phyloP scores from a whole-genome alignment of 2,888 invertebrate genomes.

The Nycteola revayana region DNA sequence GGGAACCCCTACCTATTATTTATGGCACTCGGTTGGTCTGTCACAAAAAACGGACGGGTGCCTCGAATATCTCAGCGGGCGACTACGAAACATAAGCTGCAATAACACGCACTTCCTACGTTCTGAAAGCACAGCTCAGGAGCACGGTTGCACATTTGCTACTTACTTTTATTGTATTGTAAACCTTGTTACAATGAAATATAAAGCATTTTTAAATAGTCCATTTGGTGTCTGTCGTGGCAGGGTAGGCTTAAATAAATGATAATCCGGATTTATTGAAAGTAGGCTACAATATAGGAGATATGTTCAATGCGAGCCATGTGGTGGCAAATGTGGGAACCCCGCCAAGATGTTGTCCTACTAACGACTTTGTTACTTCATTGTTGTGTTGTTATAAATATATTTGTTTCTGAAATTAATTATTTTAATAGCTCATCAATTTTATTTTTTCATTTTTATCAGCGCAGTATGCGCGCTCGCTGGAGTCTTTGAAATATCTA shows the following conservation, averaged over 20 bases:
- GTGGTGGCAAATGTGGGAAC: conserved; percentile 79
- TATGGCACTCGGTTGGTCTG: conserved; percentile 80
- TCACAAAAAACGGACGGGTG: conserved; percentile 81
- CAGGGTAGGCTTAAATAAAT: conserved; percentile 57
- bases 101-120: conserved; percentile 79
- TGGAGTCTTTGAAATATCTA: too few species aligned
- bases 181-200: conserved; percentile 48
- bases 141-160: conserved; percentile 51
- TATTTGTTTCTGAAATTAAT: conserved; percentile 41
- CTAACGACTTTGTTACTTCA: conserved; percentile 74
- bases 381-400: conserved; percentile 62
- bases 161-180: conserved; percentile 40
- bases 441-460: too few species aligned
- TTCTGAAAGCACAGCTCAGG: conserved; percentile 51
- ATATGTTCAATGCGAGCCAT: conserved; percentile 71
- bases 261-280: conserved; percentile 79
- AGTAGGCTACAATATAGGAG: conserved; percentile 58
- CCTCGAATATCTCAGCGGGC: conserved; percentile 79
- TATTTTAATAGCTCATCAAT: conserved; percentile 28
- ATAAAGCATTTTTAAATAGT: conserved; percentile 45
- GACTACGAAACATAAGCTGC: conserved; percentile 77
- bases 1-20: conserved; percentile 80
- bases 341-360: conserved; percentile 76
- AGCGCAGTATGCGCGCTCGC: too few species aligned
- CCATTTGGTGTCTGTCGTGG: conserved; percentile 36